Evolutionary conservation across 2,888 invertebrate genomes (phyloP).

Genomic region (Stenodema calcarata): DNA sequence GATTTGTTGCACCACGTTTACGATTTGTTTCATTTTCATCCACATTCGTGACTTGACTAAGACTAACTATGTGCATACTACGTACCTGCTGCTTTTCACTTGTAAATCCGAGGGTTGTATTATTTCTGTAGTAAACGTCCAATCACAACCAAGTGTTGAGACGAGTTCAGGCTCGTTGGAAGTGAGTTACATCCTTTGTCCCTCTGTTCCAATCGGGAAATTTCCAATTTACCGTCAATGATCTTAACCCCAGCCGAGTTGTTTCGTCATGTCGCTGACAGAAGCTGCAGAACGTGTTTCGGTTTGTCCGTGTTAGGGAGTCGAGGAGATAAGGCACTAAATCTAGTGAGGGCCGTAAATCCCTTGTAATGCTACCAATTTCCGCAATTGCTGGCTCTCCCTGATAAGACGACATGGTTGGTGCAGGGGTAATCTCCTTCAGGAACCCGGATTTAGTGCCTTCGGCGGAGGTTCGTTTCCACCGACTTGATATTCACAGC

Average conservation of each 20-base stretch:
- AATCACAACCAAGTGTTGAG: too few relatives aligned
- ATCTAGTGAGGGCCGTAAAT: neutral
- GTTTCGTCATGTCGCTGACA: neutral
- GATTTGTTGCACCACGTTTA: too few relatives aligned
- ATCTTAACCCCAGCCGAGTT: neutral
- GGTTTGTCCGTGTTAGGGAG: neutral
- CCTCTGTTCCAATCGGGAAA: too few relatives aligned
- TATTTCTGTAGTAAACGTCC: too few relatives aligned
- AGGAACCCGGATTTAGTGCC: neutral
- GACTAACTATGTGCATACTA: too few relatives aligned
- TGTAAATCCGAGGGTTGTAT: too few relatives aligned
- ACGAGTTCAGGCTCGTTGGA: too few relatives aligned
- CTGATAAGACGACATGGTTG: slow-evolving; percentile 3
- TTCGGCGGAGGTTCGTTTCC: neutral
- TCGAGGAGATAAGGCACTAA: neutral
- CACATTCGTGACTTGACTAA: too few relatives aligned
- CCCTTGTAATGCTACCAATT: slow-evolving; percentile 3
- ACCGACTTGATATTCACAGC: neutral
- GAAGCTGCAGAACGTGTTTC: neutral
- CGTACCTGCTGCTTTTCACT: too few relatives aligned
- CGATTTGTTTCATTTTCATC: too few relatives aligned
- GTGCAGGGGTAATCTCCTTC: neutral
- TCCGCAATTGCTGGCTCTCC: neutral
- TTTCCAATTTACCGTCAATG: too few relatives aligned
- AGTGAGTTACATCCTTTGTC: too few relatives aligned